Evolutionary conservation across 2,113 vertebrate species (phyloP).

Genomic region (Chrysochloris asiatica): DNA sequence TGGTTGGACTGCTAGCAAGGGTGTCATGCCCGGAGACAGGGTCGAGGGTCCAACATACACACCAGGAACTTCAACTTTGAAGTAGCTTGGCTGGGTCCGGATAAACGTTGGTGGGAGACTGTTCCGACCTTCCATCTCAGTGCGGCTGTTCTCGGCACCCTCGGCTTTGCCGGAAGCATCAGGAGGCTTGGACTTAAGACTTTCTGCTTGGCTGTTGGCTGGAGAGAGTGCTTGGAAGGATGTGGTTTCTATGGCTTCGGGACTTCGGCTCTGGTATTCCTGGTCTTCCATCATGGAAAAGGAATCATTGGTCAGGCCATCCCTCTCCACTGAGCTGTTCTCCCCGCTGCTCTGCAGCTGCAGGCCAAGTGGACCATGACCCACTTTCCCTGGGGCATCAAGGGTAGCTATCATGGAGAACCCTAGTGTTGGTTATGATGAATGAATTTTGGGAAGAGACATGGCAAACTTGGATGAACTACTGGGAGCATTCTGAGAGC

Average conservation of each 20-base stretch:
- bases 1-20: conserved; percentile 84
- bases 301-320: too few relatives aligned
- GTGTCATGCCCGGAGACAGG: conserved; percentile 86
- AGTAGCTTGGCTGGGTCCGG: conserved; percentile 90
- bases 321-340: conserved; percentile 88
- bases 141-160: conserved; percentile 74
- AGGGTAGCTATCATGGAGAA: conserved; percentile 85
- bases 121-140: conserved; percentile 88
- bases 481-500: conserved; percentile 83
- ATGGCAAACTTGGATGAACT: conserved; percentile 77
- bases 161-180: conserved; percentile 83
- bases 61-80: conserved; percentile 93
- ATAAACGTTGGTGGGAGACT: conserved; percentile 87
- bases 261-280: conserved; percentile 91
- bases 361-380: conserved; percentile 86
- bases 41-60: too few relatives aligned
- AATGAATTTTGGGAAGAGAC: conserved; percentile 75
- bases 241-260: conserved; percentile 85
- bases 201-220: too few relatives aligned
- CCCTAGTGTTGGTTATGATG: too few relatives aligned
- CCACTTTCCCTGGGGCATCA: conserved; percentile 88
- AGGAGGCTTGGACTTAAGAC: conserved; percentile 89
- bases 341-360: conserved; percentile 92
- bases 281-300: conserved; percentile 84
- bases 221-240: conserved; percentile 91